phyloP scores from a whole-genome alignment of 2,113 vertebrate genomes.

The Protobothrops flavoviridis region DNA sequence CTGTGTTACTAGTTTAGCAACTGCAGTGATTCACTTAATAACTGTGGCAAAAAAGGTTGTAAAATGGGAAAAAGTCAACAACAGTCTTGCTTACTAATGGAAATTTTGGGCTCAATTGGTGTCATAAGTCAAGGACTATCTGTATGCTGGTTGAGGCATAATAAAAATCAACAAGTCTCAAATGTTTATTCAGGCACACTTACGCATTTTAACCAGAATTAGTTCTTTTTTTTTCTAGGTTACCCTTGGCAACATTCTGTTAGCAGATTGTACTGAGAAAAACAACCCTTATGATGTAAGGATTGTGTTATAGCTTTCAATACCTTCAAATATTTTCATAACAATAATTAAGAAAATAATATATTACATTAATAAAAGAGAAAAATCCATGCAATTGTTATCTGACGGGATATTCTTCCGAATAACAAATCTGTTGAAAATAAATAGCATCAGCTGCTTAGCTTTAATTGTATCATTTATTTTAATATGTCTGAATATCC shows the following conservation, averaged over 20 bases:
- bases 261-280: neutral
- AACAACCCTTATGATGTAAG: neutral
- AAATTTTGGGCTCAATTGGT: neutral
- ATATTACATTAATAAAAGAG: neutral
- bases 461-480: neutral
- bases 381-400: neutral
- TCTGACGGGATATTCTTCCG: neutral
- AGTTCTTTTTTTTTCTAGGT: neutral
- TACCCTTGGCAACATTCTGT: neutral
- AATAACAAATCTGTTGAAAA: neutral
- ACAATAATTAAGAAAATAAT: neutral
- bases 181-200: neutral
- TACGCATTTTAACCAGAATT: neutral
- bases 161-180: neutral
- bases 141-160: neutral
- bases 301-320: neutral
- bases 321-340: slow-evolving; percentile 7
- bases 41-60: neutral
- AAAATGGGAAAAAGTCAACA: neutral
- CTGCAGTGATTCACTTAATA: neutral
- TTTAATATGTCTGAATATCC: neutral
- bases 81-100: neutral
- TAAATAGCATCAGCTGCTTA: neutral
- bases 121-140: neutral
- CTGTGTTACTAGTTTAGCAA: neutral